Conservation (phyloP, 2,888 invertebrate genomes). For the Mycalesis mineus region DNA sequence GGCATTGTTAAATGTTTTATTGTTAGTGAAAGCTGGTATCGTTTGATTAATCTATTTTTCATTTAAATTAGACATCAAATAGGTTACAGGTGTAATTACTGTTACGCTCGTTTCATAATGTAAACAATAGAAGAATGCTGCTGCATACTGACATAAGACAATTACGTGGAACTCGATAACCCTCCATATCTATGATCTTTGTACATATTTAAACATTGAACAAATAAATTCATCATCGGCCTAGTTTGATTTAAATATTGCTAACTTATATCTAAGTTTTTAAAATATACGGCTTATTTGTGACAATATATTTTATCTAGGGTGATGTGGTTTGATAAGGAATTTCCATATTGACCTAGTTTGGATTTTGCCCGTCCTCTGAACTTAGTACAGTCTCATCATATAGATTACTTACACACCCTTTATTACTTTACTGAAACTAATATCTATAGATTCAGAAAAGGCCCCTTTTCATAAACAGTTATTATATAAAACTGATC, state of each 20-base stretch:
- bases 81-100: constrained; percentile 60
- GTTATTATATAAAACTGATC: too few species aligned
- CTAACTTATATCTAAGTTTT: background rate
- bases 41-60: constrained; percentile 70
- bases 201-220: constrained; percentile 1
- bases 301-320: too few species aligned
- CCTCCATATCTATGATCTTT: constrained; percentile 7
- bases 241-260: background rate
- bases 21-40: constrained; percentile 63
- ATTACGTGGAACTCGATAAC: constrained; percentile 18
- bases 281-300: too few species aligned
- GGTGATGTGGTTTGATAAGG: too few species aligned
- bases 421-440: too few species aligned
- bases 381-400: too few species aligned
- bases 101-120: constrained; percentile 56
- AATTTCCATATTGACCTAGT: too few species aligned
- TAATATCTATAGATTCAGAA: too few species aligned
- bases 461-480: too few species aligned
- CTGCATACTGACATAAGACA: constrained; percentile 22
- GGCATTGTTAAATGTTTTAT: constrained; percentile 70
- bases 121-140: constrained; percentile 44
- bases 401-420: too few species aligned
- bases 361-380: too few species aligned
- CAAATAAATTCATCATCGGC: constrained; percentile 3
- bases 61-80: constrained; percentile 68